phyloP scores from a whole-genome alignment of 2,797 vertebrate genomes.

The Neosalanx taihuensis region DNA sequence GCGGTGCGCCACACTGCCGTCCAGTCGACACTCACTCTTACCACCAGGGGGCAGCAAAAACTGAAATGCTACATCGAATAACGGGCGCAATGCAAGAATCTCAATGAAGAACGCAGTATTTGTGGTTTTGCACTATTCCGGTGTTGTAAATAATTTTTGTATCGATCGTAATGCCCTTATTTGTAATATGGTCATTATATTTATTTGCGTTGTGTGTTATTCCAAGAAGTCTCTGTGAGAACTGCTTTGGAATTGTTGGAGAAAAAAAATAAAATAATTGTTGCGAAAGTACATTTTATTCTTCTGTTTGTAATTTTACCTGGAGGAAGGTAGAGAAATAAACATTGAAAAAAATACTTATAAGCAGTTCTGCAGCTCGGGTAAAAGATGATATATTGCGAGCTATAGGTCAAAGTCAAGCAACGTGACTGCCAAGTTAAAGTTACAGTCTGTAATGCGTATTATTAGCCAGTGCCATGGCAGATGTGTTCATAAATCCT shows the following conservation, averaged over 20 bases:
- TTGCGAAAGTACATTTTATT: constrained; percentile 49
- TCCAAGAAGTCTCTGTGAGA: constrained; percentile 81
- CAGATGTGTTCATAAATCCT: not conserved
- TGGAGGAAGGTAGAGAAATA: not conserved
- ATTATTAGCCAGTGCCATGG: not conserved
- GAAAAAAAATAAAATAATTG: constrained; percentile 72
- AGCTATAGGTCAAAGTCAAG: too few species aligned
- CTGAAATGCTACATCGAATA: constrained; percentile 51
- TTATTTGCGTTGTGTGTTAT: constrained; percentile 78
- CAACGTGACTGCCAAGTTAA: too few species aligned
- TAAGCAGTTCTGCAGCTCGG: too few species aligned
- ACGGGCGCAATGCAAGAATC: constrained; percentile 56
- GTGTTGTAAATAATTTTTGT: constrained; percentile 77
- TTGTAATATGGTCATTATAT: constrained; percentile 68
- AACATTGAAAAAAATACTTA: too few species aligned
- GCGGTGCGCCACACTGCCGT: constrained; percentile 37
- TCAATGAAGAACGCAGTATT: constrained; percentile 52
- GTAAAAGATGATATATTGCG: too few species aligned
- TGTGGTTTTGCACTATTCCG: constrained; percentile 77
- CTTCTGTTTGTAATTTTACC: not conserved
- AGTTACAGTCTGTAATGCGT: not conserved
- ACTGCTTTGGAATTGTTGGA: constrained; percentile 67
- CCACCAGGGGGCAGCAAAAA: constrained; percentile 48
- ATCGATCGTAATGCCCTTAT: constrained; percentile 67
- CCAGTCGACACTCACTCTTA: constrained; percentile 36